Evolutionary conservation across 2,113 vertebrate species (phyloP).

Genomic region (Anoplopoma fimbria): DNA sequence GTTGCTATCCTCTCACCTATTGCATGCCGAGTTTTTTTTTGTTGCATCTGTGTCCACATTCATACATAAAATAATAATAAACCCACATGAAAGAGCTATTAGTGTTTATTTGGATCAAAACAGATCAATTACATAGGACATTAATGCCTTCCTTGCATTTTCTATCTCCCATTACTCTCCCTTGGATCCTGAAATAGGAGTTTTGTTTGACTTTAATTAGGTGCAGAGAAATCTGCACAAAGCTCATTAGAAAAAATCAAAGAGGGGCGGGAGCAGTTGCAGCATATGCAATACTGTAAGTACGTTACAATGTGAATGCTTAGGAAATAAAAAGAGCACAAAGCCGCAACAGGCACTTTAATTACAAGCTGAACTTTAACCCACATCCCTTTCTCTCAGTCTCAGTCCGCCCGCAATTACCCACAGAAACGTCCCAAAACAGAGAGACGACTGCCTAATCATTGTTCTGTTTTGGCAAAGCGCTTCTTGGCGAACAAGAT

Average conservation of each 20-base stretch:
- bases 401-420: slow-evolving; percentile 61
- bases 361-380: slow-evolving; percentile 81
- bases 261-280: slow-evolving; percentile 39
- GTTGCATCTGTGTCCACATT: background rate
- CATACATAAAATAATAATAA: background rate
- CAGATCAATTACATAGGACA: slow-evolving; percentile 57
- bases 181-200: slow-evolving; percentile 54
- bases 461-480: slow-evolving; percentile 61
- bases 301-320: slow-evolving; percentile 51
- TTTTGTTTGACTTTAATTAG: slow-evolving; percentile 80
- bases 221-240: slow-evolving; percentile 48
- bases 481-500: slow-evolving; percentile 49
- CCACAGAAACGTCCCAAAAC: slow-evolving; percentile 67
- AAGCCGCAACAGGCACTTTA: slow-evolving; percentile 73
- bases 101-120: slow-evolving; percentile 31
- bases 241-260: slow-evolving; percentile 76
- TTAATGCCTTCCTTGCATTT: slow-evolving; percentile 55
- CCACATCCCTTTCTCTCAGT: slow-evolving; percentile 72
- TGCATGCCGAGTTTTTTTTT: slow-evolving; percentile 11
- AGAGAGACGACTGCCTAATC: slow-evolving; percentile 61
- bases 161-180: slow-evolving; percentile 34
- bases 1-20: slow-evolving; percentile 43
- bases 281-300: slow-evolving; percentile 55
- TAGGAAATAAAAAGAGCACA: slow-evolving; percentile 68
- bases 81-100: background rate